Percentiles rank a stretch among this genome's conserved stretches.
These are phyloP conservation scores for Drosophila monieri DNA, from an alignment of 2,888 invertebrate genomes.

Conservation along the genomic window DNA sequence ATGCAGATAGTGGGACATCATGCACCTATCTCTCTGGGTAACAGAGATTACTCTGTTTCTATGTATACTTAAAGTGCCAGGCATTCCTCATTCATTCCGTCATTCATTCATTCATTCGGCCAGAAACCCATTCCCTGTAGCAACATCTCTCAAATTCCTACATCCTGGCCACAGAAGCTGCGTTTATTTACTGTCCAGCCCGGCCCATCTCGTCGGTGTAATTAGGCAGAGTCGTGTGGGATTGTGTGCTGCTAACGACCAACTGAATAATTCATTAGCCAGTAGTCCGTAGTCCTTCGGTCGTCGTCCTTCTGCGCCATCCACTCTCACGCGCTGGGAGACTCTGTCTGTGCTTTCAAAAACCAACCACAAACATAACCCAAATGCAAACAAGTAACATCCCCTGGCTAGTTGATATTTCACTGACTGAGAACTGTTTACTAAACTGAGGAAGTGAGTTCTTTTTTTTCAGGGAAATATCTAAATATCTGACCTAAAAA, in stretches of 20 bases:
- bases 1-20: conserved; percentile 58
- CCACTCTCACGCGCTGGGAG: conserved; percentile 6
- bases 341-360: conserved; percentile 38
- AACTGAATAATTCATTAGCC: conserved; percentile 70
- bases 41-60: conserved; percentile 49
- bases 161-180: conserved; percentile 35
- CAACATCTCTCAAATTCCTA: conserved; percentile 10
- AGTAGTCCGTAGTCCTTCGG: conserved; percentile 1
- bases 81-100: conserved; percentile 18
- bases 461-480: neutral
- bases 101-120: conserved; percentile 11
- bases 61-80: conserved; percentile 20
- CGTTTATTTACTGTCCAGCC: conserved; percentile 42
- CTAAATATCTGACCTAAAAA: neutral
- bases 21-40: conserved; percentile 60
- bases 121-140: neutral
- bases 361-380: conserved; percentile 59
- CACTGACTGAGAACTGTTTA: conserved; percentile 12
- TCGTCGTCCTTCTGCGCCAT: neutral
- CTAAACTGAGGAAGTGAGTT: conserved; percentile 8
- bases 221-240: conserved; percentile 60
- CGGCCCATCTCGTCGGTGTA: conserved; percentile 49
- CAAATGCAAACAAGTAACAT: conserved; percentile 58
- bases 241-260: conserved; percentile 55
- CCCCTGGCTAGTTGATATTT: conserved; percentile 39